Evolutionary conservation across 1,140 invertebrate genomes (phyloP), one percentile per base, ranked within the genome.

Genomic region (Zelostemma sp.): DNA sequence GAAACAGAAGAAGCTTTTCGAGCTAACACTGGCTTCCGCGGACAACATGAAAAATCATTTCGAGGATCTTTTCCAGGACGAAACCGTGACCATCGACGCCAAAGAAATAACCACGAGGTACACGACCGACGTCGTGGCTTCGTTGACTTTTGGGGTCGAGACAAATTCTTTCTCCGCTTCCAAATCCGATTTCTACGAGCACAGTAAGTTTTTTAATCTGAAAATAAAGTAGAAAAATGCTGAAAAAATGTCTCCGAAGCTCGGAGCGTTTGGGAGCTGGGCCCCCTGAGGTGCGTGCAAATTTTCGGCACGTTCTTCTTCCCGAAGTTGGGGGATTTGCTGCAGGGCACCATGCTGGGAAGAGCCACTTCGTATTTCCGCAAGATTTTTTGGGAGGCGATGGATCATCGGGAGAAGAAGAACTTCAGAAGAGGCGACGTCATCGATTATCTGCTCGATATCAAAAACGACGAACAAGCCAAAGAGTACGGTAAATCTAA

Each of bases 51-150:
- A 38, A 0, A 49, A 70, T 5, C 62, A 78, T 59, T 19, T 82
- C 4, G 31, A 66, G 0, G 9, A 28, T n/a, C 40, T 74, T 4
- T 50, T 65, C 6, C 11, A 35, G 0, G 11, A 57, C 4, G 16
- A 56, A 1, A 41, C 19, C 0, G 53, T 47, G 38, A 40, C 50
- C 3, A 19, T 79, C 6, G 12, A 40, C 2, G 18, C 77, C 0
- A 86, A 83, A 49, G 82, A 85, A 1, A 40, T 74, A 1, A 72
- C 75, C 40, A 73, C 77, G 0, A 81, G 75, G 41, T 89, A 84
- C 25, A 83, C 86, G 0, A 86, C 87, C 1, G 86, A 89, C 53
- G 75, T 87, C 0, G 88, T 89, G 48, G 83, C 87, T 0, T 85
- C 83, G 0, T 71, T 85, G 16, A 87, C 85, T 2, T 89, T 86